A percentile compares a stretch with the other conserved stretches of the same genome.
These are phyloP conservation scores for Diplodus puntazzo DNA, from an alignment of 2,797 vertebrate species.

Conservation along the genomic window DNA sequence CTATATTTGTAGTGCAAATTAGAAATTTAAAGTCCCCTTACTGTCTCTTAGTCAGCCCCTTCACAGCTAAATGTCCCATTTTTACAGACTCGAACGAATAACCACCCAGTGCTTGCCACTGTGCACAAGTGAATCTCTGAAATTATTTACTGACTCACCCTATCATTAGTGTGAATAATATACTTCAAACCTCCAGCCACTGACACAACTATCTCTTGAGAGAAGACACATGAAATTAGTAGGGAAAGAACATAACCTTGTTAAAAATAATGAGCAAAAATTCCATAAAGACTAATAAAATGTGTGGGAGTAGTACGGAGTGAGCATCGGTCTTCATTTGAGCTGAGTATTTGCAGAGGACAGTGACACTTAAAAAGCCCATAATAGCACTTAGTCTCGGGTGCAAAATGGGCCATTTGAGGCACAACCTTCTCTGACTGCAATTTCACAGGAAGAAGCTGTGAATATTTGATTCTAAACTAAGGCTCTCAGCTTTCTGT, in stretches of 20 bases:
- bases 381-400: constrained; percentile 52
- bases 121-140: constrained; percentile 31
- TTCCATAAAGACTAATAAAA: constrained; percentile 37
- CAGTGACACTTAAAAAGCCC: constrained; percentile 54
- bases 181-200: constrained; percentile 36
- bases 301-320: constrained; percentile 2
- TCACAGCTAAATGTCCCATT: constrained; percentile 33
- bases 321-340: constrained; percentile 42
- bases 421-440: constrained; percentile 46
- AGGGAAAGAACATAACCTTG: constrained; percentile 38
- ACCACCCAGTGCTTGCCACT: not conserved
- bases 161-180: constrained; percentile 56
- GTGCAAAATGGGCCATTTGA: constrained; percentile 56
- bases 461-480: constrained; percentile 57
- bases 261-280: constrained; percentile 57
- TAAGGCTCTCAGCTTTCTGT: constrained; percentile 52
- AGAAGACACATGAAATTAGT: constrained; percentile 36
- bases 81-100: constrained; percentile 39
- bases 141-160: constrained; percentile 58
- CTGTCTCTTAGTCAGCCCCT: constrained; percentile 22
- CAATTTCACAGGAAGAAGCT: constrained; percentile 54
- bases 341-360: constrained; percentile 48
- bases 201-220: constrained; percentile 26
- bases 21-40: constrained; percentile 40
- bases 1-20: constrained; percentile 44